phyloP scores from a whole-genome alignment of 2,888 invertebrate species.

The Margaritifera margaritifera region DNA sequence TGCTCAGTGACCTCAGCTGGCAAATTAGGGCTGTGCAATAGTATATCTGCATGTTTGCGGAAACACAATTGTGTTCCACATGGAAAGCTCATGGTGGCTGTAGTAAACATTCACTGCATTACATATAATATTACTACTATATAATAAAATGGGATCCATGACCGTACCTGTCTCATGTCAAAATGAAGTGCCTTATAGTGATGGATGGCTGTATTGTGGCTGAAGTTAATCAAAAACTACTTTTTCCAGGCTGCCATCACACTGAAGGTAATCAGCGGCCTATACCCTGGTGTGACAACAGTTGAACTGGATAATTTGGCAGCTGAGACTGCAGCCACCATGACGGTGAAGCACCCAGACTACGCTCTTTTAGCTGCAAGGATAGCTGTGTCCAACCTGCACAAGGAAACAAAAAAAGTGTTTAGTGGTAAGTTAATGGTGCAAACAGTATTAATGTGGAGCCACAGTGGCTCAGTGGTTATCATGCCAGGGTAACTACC shows the following conservation, averaged over 20 bases:
- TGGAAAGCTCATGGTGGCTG: no score
- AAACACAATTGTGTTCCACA: no score
- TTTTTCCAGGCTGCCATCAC: conserved; percentile 71
- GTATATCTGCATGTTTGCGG: no score
- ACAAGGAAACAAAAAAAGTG: conserved; percentile 96
- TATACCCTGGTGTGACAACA: conserved; percentile 97
- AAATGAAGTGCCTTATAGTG: no score
- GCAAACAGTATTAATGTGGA: background rate
- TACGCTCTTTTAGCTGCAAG: conserved; percentile 84
- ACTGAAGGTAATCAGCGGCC: conserved; percentile 90
- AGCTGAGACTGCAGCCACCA: conserved; percentile 98
- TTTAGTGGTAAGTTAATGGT: conserved; percentile 76
- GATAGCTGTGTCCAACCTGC: conserved; percentile 96
- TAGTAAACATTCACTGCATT: no score
- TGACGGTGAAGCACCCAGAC: conserved; percentile 98
- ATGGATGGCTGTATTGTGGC: no score
- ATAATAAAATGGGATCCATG: no score
- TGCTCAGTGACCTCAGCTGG: no score
- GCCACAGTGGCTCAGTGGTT: background rate
- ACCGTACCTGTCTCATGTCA: no score
- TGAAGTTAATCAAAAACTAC: background rate
- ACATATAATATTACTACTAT: no score
- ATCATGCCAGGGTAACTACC: background rate
- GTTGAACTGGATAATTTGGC: conserved; percentile 97
- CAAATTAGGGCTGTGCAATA: no score